Evolutionary conservation across 1,140 invertebrate genomes (phyloP), one percentile per base, ranked within the genome.

Genomic region (Telenomus remus): DNA sequence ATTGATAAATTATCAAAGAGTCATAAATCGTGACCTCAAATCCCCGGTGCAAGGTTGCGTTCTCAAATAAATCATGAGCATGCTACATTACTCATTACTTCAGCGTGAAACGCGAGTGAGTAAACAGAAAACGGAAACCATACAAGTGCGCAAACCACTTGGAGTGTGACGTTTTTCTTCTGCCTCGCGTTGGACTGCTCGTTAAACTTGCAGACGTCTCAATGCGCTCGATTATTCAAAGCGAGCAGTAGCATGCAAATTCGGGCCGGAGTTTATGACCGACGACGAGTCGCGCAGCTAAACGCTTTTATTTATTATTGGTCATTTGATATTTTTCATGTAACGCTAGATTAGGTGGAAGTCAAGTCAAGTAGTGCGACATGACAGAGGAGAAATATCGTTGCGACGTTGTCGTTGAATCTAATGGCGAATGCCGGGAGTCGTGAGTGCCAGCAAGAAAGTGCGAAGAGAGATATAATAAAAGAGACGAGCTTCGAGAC

Each of bases 401-500:
- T 68, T 51, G 50, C 65, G 65, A 75, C 66, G 71, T 64, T 65
- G 77, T 71, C 66, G 49, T 64, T 68, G 71, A 79, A 79, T 75
- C 63, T 79, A 79, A 79, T 75, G 71, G 76, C 59, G 54, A 79
- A 75, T 79, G 72, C 63, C 68, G 35, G 47, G 49, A 57, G 53
- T 72, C 63, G 72, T 61, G 71, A 76, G 76, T 66, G 53, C 37
- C 14, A 6, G 15, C 49, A 72, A 69, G 69, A 71, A 80, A 79
- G 78, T 73, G 61, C 55, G 66, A 75, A 69, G 78, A 78, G 66
- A 76, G 72, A 70, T 76, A 72, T 77, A 77, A 79, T 65, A 75
- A 72, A 76, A 75, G 69, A 65, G 69, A 65, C 64, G 71, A 78
- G 72, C 71, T 55, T 65, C 54, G 57, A 70, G 60, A 69, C 51